These are phyloP conservation scores for Zootermopsis nevadensis DNA, from an alignment of 2,888 invertebrate genomes.

Conservation along the genomic window DNA sequence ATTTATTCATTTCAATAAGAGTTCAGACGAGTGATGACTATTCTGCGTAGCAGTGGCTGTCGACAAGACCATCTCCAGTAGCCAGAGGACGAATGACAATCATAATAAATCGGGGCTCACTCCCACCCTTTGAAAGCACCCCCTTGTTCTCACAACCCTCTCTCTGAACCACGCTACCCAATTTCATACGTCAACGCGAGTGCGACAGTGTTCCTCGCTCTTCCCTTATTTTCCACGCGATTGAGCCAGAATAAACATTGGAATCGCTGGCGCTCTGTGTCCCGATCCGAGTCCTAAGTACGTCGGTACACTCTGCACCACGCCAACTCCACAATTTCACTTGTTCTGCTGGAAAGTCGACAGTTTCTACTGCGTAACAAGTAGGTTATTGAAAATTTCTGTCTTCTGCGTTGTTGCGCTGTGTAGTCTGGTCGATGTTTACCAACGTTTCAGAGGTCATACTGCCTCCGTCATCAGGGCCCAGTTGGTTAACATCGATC, in stretches of 20 bases:
- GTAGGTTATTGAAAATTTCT: too few species aligned
- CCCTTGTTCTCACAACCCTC: conserved; percentile 19
- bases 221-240: conserved; percentile 51
- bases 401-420: too few species aligned
- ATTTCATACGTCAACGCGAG: conserved; percentile 50
- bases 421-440: too few species aligned
- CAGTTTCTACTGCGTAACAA: too few species aligned
- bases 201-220: conserved; percentile 30
- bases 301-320: conserved; percentile 1
- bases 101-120: conserved; percentile 50
- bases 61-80: background rate
- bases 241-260: conserved; percentile 50
- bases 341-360: background rate
- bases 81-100: conserved; percentile 37
- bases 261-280: conserved; percentile 2
- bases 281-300: conserved; percentile 42
- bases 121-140: conserved; percentile 31
- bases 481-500: too few species aligned
- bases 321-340: background rate
- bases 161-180: conserved; percentile 33
- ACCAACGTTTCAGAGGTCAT: too few species aligned
- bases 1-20: too few species aligned
- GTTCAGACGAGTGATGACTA: too few species aligned
- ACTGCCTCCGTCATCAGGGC: too few species aligned
- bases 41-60: background rate